A percentile compares a stretch with the other conserved stretches of the same genome.
Evolutionary conservation across 2,888 invertebrate species (phyloP).

Genomic region (Noctuana brunneofusca): DNA sequence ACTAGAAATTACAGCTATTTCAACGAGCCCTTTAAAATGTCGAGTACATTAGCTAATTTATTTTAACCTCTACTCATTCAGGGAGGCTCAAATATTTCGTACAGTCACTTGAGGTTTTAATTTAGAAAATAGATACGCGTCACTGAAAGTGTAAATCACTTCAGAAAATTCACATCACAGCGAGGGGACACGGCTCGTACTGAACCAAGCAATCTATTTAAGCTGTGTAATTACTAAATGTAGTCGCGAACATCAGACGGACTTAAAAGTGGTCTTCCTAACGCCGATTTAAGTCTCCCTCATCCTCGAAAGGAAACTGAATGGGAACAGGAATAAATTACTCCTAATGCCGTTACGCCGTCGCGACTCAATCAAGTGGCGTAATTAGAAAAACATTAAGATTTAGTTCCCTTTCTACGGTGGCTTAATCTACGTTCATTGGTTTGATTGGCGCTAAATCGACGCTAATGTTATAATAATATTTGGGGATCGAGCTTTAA

Average conservation of each 20-base stretch:
- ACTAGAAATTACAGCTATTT: no score
- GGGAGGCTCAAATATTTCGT: background rate
- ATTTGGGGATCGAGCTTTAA: background rate
- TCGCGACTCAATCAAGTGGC: slow-evolving; percentile 48
- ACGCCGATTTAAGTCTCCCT: slow-evolving; percentile 61
- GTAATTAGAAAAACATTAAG: slow-evolving; percentile 59
- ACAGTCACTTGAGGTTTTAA: slow-evolving; percentile 19
- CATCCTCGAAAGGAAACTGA: slow-evolving; percentile 51
- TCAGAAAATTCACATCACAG: slow-evolving; percentile 26
- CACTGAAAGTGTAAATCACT: slow-evolving; percentile 33
- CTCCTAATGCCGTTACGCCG: slow-evolving; percentile 51
- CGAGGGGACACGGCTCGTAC: slow-evolving; percentile 38
- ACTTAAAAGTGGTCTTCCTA: slow-evolving; percentile 56
- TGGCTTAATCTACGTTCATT: slow-evolving; percentile 1
- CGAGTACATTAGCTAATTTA: background rate
- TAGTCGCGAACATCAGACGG: slow-evolving; percentile 62
- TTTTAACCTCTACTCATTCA: background rate
- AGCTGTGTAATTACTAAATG: slow-evolving; percentile 65
- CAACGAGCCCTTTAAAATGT: no score
- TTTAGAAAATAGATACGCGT: slow-evolving; percentile 14
- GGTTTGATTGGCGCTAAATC: slow-evolving; percentile 17
- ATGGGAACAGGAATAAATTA: slow-evolving; percentile 66
- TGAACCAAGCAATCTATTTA: slow-evolving; percentile 63
- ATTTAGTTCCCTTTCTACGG: slow-evolving; percentile 39
- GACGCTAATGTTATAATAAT: slow-evolving; percentile 11